phyloP scores from a whole-genome alignment of 2,888 invertebrate species.

The Melieria picta region DNA sequence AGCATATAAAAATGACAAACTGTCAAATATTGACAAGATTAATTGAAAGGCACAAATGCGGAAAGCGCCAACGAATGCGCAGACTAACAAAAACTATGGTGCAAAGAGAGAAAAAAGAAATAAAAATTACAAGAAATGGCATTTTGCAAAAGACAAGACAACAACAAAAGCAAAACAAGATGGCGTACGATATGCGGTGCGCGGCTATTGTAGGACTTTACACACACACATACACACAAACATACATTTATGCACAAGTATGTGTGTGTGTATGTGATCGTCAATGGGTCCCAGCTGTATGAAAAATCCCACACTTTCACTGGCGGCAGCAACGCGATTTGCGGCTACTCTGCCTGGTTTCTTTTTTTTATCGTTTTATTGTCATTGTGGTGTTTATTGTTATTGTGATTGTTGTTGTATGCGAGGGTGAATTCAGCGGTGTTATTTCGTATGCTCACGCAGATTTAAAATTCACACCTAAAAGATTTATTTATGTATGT shows the following conservation, averaged over 20 bases:
- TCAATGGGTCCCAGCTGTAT: background rate
- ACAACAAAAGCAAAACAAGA: constrained; percentile 13
- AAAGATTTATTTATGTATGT: constrained; percentile 39
- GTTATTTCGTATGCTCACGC: background rate
- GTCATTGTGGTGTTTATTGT: background rate
- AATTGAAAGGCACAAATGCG: constrained; percentile 43
- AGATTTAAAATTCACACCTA: constrained; percentile 36
- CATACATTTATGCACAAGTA: background rate
- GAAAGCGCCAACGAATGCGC: constrained; percentile 1
- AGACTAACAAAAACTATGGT: no score
- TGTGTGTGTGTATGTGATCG: background rate
- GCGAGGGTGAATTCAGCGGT: background rate
- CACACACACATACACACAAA: background rate
- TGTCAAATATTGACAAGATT: constrained; percentile 51
- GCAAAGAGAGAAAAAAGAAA: no score
- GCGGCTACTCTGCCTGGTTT: background rate
- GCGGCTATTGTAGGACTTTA: background rate
- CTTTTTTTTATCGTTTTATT: background rate
- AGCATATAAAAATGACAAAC: constrained; percentile 46
- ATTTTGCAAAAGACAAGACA: background rate
- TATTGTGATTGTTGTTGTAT: background rate
- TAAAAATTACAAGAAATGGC: no score
- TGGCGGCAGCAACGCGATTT: background rate
- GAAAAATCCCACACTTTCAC: constrained; percentile 27
- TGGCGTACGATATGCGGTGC: constrained; percentile 7